Evolutionary conservation across 2,797 vertebrate genomes (phyloP), one percentile per base, ranked within the genome.

Genomic region (Danio choprae): DNA sequence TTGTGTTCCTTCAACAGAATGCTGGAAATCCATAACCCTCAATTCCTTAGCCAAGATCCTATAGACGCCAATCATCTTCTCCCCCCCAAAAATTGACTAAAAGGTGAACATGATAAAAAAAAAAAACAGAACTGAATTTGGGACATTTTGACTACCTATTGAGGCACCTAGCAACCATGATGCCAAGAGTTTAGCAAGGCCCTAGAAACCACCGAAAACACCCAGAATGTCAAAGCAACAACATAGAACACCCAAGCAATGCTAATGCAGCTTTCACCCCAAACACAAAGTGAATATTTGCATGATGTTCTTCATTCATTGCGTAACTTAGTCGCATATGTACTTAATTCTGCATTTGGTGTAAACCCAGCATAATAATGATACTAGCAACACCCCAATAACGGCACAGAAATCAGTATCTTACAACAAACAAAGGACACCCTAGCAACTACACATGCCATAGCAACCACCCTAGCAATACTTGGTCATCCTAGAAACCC

Each of bases 1-100:
- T 40, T 20, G 16, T 65, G 74, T 77, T 77, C 77, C 38, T 63
- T 29, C 67, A 71, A 71, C 67, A 62, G 38, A 29, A 71, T 43
- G 58, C 46, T 59, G 55, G 46, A 51, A 79, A 60, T 71, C 67
- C 56, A 51, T 29, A 53, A 71, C 43, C 29, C 18, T 70, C 36
- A 51, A 6, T 41, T 41, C 79, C 70, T 71, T 79, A 70, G 15
- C 68, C 38, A n/a, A 13, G 18, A 38, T 41, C 46, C 18, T 22
- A 4, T 7, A 51, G 58, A 43, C 7, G 44, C 58, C 67, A 63
- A 63, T 79, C 77, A 79, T 43, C 67, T 71, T 29, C 29, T 29
- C 29, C 29, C 29, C 3, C 64, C 29, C 15, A 16, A 63, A 63
- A 63, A 67, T 44, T 44, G 29, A 29, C 44, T 18, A 43, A 62